Evolutionary conservation across 2,888 invertebrate species (phyloP), one percentile per base, ranked within the genome.

Genomic region (Ornithoptera priamus): DNA sequence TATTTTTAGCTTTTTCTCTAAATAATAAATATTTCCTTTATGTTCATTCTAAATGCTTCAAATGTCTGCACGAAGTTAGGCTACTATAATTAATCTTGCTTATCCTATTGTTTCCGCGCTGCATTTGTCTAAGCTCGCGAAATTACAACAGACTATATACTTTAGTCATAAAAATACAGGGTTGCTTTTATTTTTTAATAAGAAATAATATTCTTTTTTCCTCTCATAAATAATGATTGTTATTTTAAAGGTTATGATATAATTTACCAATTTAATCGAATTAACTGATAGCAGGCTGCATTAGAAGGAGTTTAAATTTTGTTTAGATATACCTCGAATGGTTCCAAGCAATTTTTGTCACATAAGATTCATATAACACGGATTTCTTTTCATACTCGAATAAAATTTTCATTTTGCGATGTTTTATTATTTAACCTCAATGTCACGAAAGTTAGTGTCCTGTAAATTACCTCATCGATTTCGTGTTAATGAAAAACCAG

Each of bases 401-500:
- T 39, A 39, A 39, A 39, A 39, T 10, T 39, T 8, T 30, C 2
- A 30, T 30, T 46, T 46, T 15, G 7, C 10, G 46, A 10, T 46
- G 2, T 46, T 46, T 15, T 10, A 46, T 46, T 15, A 46, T 15
- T 12, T 15, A 46, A 46, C 46, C 46, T 50, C 15, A 17, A 17
- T 50, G 15, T 5, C 17, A 50, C 18, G 50, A 50, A 17, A 50
- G 50, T 50, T 50, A 50, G 15, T 50, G 15, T 17, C 50, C 18
- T 4, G 3, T 15, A 50, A 78, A 79, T 80, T 79, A 80, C 76
- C 80, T 78, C 78, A 77, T 81, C 80, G 82, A 81, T 80, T 78
- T 74, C 75, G 75, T 80, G 85, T 85, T 88, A 90, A 91, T 90
- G 87, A 90, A 91, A 89, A 90, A 88, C 88, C 87, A 83, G 89